A percentile compares a stretch with the other conserved stretches of the same genome.
Conservation (phyloP, 2,113 vertebrate species). For the Alligator mississippiensis region DNA sequence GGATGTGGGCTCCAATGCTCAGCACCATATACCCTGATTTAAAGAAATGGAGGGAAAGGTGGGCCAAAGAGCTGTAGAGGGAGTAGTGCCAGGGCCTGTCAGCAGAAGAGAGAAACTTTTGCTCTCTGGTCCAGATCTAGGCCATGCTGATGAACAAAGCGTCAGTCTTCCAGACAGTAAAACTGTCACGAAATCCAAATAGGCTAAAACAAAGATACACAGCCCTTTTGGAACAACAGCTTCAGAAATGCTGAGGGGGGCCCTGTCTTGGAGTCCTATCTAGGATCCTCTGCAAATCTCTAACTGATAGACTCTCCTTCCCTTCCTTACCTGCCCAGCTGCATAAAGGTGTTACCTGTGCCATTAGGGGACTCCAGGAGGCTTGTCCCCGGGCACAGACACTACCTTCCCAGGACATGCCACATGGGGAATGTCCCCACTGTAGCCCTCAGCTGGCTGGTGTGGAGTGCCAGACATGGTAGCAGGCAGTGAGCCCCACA, state of each 20-base stretch:
- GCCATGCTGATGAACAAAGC: neutral
- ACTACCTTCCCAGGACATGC: neutral
- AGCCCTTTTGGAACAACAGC: neutral
- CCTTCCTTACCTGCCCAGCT: neutral
- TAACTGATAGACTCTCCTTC: neutral
- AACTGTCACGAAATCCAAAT: neutral
- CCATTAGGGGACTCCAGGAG: neutral
- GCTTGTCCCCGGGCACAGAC: neutral
- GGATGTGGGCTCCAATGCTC: slow-evolving; percentile 15
- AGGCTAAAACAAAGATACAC: neutral
- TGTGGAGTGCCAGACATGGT: neutral
- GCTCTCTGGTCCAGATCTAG: neutral
- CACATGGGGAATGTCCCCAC: neutral
- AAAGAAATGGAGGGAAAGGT: neutral
- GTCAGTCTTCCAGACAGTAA: neutral
- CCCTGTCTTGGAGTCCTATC: neutral
- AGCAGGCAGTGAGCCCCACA: neutral
- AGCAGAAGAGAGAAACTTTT: neutral
- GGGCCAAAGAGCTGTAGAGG: neutral
- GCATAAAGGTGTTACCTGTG: neutral
- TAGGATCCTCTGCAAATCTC: neutral
- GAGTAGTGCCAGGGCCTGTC: neutral
- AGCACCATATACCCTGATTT: neutral
- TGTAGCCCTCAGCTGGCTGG: neutral
- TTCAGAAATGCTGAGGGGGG: neutral